phyloP scores from a whole-genome alignment of 2,113 vertebrate genomes.

The Brienomyrus brachyistius region DNA sequence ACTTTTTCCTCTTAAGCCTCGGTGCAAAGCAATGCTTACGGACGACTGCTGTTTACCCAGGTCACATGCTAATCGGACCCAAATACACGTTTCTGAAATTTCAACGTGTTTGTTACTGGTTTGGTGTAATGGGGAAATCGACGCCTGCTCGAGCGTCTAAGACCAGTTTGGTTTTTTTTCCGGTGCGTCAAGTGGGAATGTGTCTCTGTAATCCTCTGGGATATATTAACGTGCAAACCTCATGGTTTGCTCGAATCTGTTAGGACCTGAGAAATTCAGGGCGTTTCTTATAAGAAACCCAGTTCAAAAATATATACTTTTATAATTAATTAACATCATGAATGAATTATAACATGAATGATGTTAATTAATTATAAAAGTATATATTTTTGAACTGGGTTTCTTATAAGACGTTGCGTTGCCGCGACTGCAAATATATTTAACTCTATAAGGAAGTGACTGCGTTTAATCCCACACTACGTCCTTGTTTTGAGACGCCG shows the following conservation, averaged over 20 bases:
- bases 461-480: slow-evolving; percentile 53
- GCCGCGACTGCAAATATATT: not conserved
- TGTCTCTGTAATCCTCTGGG: not conserved
- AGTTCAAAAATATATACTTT: not conserved
- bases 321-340: not conserved
- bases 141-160: not conserved
- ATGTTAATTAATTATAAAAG: not conserved
- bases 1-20: slow-evolving; percentile 28
- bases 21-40: slow-evolving; percentile 2
- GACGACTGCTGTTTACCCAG: slow-evolving; percentile 13
- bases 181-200: not conserved
- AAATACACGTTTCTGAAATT: not conserved
- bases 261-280: not conserved
- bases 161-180: not conserved
- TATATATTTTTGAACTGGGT: not conserved
- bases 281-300: not conserved
- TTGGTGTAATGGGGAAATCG: not conserved
- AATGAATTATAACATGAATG: not conserved
- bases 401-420: not conserved
- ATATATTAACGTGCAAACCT: not conserved
- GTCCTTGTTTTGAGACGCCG: slow-evolving; percentile 41
- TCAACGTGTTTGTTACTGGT: not conserved
- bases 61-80: not conserved
- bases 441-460: slow-evolving; percentile 17
- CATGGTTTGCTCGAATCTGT: not conserved